phyloP scores from a whole-genome alignment of 2,113 vertebrate genomes.

The Melanocharis versteri region DNA sequence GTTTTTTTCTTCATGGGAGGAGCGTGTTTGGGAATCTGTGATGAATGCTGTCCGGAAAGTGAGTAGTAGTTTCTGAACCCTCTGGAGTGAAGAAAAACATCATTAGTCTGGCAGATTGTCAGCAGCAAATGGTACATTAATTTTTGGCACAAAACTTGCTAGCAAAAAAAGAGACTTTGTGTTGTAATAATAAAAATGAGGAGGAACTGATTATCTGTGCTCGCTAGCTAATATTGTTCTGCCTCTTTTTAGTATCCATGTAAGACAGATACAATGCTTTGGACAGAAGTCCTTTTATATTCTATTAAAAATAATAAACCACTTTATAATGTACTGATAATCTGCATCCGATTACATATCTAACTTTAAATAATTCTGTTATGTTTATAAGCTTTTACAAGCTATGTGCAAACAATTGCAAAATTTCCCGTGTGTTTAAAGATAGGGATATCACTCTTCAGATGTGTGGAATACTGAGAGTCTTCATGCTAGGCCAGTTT shows the following conservation, averaged over 20 bases:
- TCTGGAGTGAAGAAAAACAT: constrained; percentile 7
- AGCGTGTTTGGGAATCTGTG: background rate
- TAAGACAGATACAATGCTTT: background rate
- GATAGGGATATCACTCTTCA: background rate
- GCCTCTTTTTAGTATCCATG: background rate
- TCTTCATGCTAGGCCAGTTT: background rate
- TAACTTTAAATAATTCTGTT: background rate
- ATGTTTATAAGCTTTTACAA: background rate
- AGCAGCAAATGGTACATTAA: constrained; percentile 49
- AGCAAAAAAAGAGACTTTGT: background rate
- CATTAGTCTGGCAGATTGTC: constrained; percentile 27
- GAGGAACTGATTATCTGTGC: background rate
- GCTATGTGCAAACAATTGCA: background rate
- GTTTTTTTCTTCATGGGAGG: background rate
- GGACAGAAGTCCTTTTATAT: background rate
- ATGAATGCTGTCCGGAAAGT: constrained; percentile 25
- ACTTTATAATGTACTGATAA: background rate
- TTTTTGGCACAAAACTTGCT: constrained; percentile 33
- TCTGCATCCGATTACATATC: background rate
- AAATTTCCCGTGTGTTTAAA: background rate
- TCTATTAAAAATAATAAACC: background rate
- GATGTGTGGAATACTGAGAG: background rate
- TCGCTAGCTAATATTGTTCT: background rate
- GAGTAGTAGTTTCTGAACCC: constrained; percentile 50
- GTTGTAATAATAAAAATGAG: background rate